A percentile compares a stretch with the other conserved stretches of the same genome.
Conservation (phyloP, 2,113 vertebrate species). For the Perccottus glenii region DNA sequence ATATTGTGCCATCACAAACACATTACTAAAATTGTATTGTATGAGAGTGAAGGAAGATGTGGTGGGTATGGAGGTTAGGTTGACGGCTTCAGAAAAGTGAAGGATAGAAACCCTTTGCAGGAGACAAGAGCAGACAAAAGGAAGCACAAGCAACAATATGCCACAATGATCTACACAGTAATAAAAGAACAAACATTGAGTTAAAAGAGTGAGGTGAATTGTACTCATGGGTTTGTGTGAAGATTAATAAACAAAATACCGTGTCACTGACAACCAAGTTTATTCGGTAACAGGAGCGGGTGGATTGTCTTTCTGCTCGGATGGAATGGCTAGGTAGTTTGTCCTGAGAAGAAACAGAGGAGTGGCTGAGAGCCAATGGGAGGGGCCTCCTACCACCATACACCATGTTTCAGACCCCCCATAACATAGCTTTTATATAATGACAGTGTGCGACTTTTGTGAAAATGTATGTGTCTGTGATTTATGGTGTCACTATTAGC, state of each 20-base stretch:
- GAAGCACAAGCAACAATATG: slow-evolving; percentile 34
- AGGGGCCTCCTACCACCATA: background rate
- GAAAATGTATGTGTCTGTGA: background rate
- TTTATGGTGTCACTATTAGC: slow-evolving; percentile 4
- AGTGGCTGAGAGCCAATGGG: slow-evolving; percentile 52
- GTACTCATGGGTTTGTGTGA: slow-evolving; percentile 25
- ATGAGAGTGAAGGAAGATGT: slow-evolving; percentile 3
- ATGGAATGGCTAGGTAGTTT: slow-evolving; percentile 95
- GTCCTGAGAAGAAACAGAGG: slow-evolving; percentile 80
- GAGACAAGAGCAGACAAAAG: slow-evolving; percentile 1
- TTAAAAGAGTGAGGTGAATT: slow-evolving; percentile 36
- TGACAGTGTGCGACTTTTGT: slow-evolving; percentile 2
- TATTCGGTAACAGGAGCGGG: slow-evolving; percentile 89
- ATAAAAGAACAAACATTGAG: slow-evolving; percentile 57
- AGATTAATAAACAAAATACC: slow-evolving; percentile 75
- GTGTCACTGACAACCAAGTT: slow-evolving; percentile 70
- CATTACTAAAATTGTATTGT: background rate
- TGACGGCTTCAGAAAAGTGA: slow-evolving; percentile 14
- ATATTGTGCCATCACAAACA: background rate
- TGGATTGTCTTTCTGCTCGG: slow-evolving; percentile 92
- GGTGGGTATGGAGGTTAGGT: slow-evolving; percentile 6
- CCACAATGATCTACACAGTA: slow-evolving; percentile 23
- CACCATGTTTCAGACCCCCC: slow-evolving; percentile 1
- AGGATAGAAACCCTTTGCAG: slow-evolving; percentile 28
- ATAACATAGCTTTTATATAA: background rate